A percentile compares a stretch with the other conserved stretches of the same genome.
phyloP scores from a whole-genome alignment of 1,140 invertebrate species.

The Polypedilum vanderplanki region DNA sequence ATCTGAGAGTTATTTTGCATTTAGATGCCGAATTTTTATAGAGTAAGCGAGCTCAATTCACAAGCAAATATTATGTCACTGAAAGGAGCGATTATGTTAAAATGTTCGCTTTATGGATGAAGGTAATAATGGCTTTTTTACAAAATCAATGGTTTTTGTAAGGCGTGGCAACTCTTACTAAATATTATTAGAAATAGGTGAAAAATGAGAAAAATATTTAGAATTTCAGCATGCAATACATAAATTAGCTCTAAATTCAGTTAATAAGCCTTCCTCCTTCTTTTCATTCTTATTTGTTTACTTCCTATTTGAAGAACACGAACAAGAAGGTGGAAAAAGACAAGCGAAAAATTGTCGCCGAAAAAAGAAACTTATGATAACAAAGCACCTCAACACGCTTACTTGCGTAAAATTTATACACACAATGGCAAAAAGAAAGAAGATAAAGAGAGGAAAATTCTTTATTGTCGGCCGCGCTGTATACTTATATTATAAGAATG shows the following conservation, averaged over 20 bases:
- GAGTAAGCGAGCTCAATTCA: neutral
- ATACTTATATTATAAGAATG: neutral
- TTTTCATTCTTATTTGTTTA: no score
- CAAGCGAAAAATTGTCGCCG: no score
- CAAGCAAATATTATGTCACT: slow-evolving; percentile 13
- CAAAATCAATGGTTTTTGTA: no score
- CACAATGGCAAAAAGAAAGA: neutral
- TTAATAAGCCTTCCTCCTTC: no score
- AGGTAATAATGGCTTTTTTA: no score
- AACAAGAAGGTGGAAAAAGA: no score
- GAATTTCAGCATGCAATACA: no score
- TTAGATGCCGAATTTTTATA: neutral
- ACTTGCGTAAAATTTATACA: neutral
- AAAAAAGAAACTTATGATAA: neutral
- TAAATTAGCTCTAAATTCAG: no score
- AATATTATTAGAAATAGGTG: no score
- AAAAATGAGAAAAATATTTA: no score
- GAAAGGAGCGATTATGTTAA: neutral
- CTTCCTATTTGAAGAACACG: no score
- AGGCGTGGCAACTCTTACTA: no score
- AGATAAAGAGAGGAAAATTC: neutral
- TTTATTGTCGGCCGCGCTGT: neutral
- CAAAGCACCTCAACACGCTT: neutral
- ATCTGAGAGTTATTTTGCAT: slow-evolving; percentile 18
- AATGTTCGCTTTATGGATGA: neutral